phyloP scores from a whole-genome alignment of 2,113 vertebrate species.

The Epinephelus lanceolatus region DNA sequence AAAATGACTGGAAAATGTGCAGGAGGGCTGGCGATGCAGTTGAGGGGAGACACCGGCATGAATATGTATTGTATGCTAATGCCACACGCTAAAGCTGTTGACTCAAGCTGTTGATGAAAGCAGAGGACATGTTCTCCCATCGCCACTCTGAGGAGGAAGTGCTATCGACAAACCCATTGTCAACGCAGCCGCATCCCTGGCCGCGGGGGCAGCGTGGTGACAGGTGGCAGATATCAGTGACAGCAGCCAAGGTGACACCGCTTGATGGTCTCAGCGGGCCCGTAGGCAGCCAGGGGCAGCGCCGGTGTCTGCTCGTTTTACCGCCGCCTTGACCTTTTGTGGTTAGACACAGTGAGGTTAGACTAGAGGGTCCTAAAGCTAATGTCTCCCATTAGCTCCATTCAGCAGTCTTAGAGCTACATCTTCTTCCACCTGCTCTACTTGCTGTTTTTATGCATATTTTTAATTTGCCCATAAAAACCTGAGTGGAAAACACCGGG shows the following conservation, averaged over 20 bases:
- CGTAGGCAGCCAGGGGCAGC: constrained; percentile 23
- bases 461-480: background rate
- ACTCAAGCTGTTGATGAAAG: constrained; percentile 73
- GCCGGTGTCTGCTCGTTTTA: constrained; percentile 52
- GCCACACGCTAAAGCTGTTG: constrained; percentile 55
- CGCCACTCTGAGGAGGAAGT: constrained; percentile 53
- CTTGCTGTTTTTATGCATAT: background rate
- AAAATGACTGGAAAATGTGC: constrained; percentile 70
- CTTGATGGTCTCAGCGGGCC: constrained; percentile 48
- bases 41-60: constrained; percentile 66
- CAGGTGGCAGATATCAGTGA: constrained; percentile 78
- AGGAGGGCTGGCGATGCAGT: constrained; percentile 56
- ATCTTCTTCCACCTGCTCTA: constrained; percentile 10
- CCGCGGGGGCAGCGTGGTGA: constrained; percentile 59
- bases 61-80: constrained; percentile 84
- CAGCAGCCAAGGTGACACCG: constrained; percentile 77
- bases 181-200: constrained; percentile 40
- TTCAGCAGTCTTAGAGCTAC: background rate
- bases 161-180: constrained; percentile 68
- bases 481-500: background rate
- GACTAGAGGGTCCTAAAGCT: constrained; percentile 35
- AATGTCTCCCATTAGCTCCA: constrained; percentile 42
- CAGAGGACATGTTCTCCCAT: constrained; percentile 69
- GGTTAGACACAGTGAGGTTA: constrained; percentile 50
- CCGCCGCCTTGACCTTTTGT: constrained; percentile 57